Evolutionary conservation across 2,888 invertebrate species (phyloP).

Genomic region (Unio delphinus): DNA sequence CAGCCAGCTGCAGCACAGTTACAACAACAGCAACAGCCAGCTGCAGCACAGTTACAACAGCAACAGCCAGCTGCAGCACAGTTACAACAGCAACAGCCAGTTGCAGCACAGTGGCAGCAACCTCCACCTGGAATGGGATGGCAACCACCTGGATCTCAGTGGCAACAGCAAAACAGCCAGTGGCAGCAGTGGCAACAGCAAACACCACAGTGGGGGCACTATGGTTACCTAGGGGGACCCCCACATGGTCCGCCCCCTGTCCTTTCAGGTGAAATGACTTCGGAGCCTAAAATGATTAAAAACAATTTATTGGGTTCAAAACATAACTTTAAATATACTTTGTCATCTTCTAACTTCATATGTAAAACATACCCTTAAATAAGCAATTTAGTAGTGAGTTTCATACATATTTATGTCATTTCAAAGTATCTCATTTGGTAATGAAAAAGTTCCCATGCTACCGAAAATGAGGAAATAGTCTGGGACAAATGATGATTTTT

Average conservation of each 20-base stretch:
- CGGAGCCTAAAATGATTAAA: too few species aligned
- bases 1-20: constrained; percentile 13
- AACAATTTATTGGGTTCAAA: too few species aligned
- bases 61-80: constrained; percentile 2
- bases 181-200: constrained; percentile 12
- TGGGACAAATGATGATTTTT: too few species aligned
- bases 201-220: constrained; percentile 8
- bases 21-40: constrained; percentile 11
- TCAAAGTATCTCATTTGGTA: too few species aligned
- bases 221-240: constrained; percentile 7
- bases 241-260: constrained; percentile 5
- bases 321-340: too few species aligned
- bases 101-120: constrained; percentile 1
- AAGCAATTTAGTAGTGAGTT: too few species aligned
- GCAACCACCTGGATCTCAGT: constrained; percentile 2
- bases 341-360: too few species aligned
- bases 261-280: constrained; percentile 2
- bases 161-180: constrained; percentile 1
- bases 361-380: too few species aligned
- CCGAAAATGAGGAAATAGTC: too few species aligned
- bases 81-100: constrained; percentile 12
- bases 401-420: too few species aligned
- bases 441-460: too few species aligned
- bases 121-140: constrained; percentile 8
- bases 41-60: background rate